Evolutionary conservation across 2,888 invertebrate species (phyloP), one percentile per base, ranked within the genome.

Genomic region (Orchesella flavescens): DNA sequence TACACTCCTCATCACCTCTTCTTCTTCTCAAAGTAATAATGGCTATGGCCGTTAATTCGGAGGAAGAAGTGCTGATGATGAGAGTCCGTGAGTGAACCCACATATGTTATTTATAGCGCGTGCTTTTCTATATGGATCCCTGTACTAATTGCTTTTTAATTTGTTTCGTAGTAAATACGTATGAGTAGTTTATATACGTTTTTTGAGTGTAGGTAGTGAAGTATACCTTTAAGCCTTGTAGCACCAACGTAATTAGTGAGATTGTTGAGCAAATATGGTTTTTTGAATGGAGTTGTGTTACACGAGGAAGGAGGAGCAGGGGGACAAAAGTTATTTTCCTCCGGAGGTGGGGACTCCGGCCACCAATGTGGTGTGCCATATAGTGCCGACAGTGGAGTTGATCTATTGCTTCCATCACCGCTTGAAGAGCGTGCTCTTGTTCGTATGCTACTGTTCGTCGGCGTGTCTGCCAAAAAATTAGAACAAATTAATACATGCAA

Each of bases 361-460:
- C 87, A 87, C 87, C 87, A 87, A 65, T 87, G 85, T n/a, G 87
- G 87, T 17, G 86, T 86, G 69, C 86, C 86, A 59, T 86, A 86
- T 21, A 86, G 72, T 19, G 84, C 76, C 17, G 84, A 80, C 10
- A 80, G 65, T 57, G 82, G 83, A 83, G 79, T 85, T 74, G 85
- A 84, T 44, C 80, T 65, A 68, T 76, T 76, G 23, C 75, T 71
- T 44, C 81, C 80, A 57, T 61, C 75, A 63, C 85, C 83, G 69
- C 85, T 85, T 66, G 80, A 85, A 24, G 85, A 83, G 19, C 83
- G 85, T 83, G 85, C 79, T 59, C 85, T 72, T 69, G 80, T 17
- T n/a, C 34, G 34, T 34, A 34, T 34, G 34, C 34, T 34, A 34
- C 34, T 34, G 34, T 34, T 34, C 7, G 34, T 34, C 34, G 34